Evolutionary conservation across 1,140 invertebrate species (phyloP).

Genomic region (Diorhabda carinulata): DNA sequence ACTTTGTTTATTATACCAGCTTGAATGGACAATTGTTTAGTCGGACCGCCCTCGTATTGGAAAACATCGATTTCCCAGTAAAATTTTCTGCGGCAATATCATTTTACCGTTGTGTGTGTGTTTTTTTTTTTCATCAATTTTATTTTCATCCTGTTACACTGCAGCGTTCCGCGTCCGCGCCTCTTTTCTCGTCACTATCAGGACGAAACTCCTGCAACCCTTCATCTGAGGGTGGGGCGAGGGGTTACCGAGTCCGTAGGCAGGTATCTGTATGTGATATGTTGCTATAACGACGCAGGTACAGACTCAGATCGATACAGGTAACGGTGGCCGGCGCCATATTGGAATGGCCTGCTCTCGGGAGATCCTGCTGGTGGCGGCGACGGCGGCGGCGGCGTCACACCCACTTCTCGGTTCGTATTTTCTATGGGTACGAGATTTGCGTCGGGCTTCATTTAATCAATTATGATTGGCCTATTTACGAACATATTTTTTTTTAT

Average conservation of each 20-base stretch:
- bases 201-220: conserved; percentile 18
- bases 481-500: too few relatives aligned
- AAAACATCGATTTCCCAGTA: too few relatives aligned
- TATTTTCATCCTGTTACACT: too few relatives aligned
- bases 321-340: conserved; percentile 36
- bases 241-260: conserved; percentile 10
- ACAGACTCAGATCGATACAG: conserved; percentile 47
- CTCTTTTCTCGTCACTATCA: not conserved
- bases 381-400: conserved; percentile 24
- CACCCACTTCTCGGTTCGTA: conserved; percentile 30
- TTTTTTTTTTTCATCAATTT: too few relatives aligned
- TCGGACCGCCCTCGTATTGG: too few relatives aligned
- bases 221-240: conserved; percentile 5
- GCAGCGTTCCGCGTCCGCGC: not conserved
- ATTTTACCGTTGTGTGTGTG: too few relatives aligned
- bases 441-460: too few relatives aligned
- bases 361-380: conserved; percentile 38
- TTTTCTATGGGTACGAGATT: too few relatives aligned
- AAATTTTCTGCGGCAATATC: too few relatives aligned
- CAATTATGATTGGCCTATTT: too few relatives aligned
- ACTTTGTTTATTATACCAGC: too few relatives aligned
- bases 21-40: too few relatives aligned
- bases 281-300: conserved; percentile 43
- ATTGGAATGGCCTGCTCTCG: conserved; percentile 46
- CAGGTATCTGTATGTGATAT: conserved; percentile 47